A percentile compares a stretch with the other conserved stretches of the same genome.
Evolutionary conservation across 2,888 invertebrate genomes (phyloP).

Genomic region (Mythimna pallens): DNA sequence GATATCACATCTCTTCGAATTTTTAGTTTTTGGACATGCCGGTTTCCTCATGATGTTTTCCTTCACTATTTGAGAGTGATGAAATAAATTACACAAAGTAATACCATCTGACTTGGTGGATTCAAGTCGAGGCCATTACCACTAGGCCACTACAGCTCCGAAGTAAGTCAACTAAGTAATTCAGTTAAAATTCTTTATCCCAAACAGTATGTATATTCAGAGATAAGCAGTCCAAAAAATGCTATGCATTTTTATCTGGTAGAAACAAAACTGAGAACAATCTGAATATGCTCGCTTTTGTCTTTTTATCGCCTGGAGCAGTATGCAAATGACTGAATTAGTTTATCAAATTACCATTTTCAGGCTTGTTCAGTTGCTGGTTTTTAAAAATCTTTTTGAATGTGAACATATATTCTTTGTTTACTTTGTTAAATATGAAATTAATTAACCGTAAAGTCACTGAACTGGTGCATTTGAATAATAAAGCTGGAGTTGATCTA

Average conservation of each 20-base stretch:
- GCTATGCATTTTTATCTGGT: conserved; percentile 16
- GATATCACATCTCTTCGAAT: too few species aligned
- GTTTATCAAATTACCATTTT: conserved; percentile 56
- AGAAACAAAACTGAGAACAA: conserved; percentile 12
- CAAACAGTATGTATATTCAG: neutral
- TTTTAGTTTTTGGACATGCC: too few species aligned
- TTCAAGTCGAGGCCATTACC: too few species aligned
- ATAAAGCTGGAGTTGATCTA: conserved; percentile 3
- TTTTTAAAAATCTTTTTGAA: conserved; percentile 21
- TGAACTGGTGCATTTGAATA: conserved; percentile 24
- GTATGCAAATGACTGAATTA: conserved; percentile 56
- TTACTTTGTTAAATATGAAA: conserved; percentile 20
- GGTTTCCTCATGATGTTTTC: too few species aligned
- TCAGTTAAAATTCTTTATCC: neutral
- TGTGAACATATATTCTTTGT: conserved; percentile 20
- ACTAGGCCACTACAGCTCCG: too few species aligned
- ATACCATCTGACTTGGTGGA: too few species aligned
- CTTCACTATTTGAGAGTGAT: too few species aligned
- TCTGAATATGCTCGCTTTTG: conserved; percentile 22
- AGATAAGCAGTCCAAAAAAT: conserved; percentile 4
- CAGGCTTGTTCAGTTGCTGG: conserved; percentile 19
- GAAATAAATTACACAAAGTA: too few species aligned
- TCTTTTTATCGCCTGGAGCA: conserved; percentile 37
- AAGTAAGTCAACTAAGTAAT: too few species aligned
- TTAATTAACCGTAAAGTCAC: conserved; percentile 25